phyloP scores from a whole-genome alignment of 92 coral and sea anemone species.

The Paramuricea clavata region DNA sequence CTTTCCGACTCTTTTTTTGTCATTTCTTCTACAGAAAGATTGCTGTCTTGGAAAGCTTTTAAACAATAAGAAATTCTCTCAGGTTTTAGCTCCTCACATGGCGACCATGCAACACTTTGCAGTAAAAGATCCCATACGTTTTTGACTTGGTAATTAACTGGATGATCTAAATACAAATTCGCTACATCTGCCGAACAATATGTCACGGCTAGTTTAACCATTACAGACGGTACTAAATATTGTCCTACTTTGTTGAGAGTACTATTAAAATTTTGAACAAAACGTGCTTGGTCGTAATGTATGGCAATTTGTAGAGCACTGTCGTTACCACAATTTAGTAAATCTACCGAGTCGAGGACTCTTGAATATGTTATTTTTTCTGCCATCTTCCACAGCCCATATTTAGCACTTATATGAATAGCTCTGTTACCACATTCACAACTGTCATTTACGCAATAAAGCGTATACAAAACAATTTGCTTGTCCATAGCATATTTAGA shows the following conservation, averaged over 20 bases:
- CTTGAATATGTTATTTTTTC: not conserved
- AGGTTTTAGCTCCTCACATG: not conserved
- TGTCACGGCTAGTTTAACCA: not conserved
- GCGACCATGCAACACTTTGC: not conserved
- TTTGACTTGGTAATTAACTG: not conserved
- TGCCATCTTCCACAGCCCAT: constrained; percentile 19
- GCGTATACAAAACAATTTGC: not conserved
- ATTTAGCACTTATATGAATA: not conserved
- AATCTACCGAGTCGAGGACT: not conserved
- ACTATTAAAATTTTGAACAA: not conserved
- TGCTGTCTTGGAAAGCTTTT: not conserved
- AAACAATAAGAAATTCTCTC: not conserved
- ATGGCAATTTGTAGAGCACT: not conserved
- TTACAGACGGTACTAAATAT: not conserved
- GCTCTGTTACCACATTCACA: constrained; percentile 5
- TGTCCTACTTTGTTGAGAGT: constrained; percentile 1
- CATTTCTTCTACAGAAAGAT: not conserved
- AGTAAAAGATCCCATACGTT: not conserved
- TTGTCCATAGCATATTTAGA: not conserved
- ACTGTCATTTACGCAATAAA: not conserved
- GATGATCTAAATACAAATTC: too few species aligned
- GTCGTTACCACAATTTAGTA: not conserved
- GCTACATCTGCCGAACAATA: not conserved
- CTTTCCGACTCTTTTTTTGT: not conserved
- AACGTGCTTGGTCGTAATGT: not conserved